Base-by-base conservation (phyloP, 2,113 vertebrate genomes). In the Esox niger region DNA sequence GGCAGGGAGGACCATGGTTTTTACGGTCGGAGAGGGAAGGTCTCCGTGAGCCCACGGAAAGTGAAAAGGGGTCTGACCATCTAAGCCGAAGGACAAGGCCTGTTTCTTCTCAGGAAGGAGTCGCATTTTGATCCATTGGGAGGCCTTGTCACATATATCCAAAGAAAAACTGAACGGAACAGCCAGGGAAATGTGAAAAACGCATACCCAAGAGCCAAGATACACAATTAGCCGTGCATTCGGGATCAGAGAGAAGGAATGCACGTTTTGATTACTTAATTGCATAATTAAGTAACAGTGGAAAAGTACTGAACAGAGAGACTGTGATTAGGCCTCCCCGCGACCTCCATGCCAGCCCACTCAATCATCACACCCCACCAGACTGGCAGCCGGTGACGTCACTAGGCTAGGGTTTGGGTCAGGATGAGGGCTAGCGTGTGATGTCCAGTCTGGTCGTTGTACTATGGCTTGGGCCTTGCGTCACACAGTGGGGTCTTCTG, bases 231-330 rank as follows among this genome's bases (percentile, higher is more conserved):
- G 74, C 23, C 80, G 75, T 81, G 66, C 70, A 15, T 59, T 25
- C 49, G 31, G 30, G 68, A 77, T 64, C 56, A 73, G 57, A 86
- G 57, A 70, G 79, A 81, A 25, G 58, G 70, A 85, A 79, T 62
- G 71, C 55, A 70, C 60, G 55, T 79, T 84, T 82, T 84, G 79
- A 88, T 83, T 69, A 21, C 64, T 63, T 83, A 82, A 85, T 82
- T 76, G 33, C 23, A 69, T 70, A 70, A 84, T 88, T 76, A 82
- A 63, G 71, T 73, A 86, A 81, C 64, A 70, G 64, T 77, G 79
- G 82, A 87, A 84, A 83, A 81, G 17, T 59, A 59, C 47, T 79
- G 15, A 29, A 59, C 38, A 65, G 27, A 35, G 61, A 57, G 69
- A 75, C 72, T 57, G 47, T 56, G 60, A 75, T 67, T 69, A 70